Evolutionary conservation across 2,113 vertebrate genomes (phyloP).

Genomic region (Merops nubicus): DNA sequence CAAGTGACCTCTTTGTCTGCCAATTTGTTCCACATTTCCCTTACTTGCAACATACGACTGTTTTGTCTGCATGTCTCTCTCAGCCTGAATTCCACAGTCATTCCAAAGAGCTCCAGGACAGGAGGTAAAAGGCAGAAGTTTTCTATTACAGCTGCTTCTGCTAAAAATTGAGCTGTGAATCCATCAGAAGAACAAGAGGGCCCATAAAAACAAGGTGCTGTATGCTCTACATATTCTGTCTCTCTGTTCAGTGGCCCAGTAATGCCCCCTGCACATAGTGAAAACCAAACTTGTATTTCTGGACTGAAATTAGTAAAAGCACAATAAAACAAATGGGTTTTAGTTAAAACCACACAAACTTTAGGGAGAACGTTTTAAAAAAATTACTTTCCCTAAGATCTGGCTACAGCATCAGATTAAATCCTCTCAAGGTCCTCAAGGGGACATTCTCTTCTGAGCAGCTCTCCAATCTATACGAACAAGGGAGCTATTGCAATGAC

Average conservation of each 20-base stretch:
- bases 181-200: not conserved
- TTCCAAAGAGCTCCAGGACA: not conserved
- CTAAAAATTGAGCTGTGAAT: not conserved
- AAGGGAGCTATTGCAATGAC: not conserved
- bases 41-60: not conserved
- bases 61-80: rapidly evolving
- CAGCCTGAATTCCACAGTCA: not conserved
- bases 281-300: not conserved
- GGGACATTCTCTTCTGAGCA: not conserved
- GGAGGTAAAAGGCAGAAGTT: not conserved
- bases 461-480: not conserved
- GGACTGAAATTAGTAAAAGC: not conserved
- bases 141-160: not conserved
- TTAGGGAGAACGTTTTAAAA: not conserved
- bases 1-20: not conserved
- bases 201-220: not conserved
- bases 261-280: not conserved
- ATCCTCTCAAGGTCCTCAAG: not conserved
- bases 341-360: not conserved
- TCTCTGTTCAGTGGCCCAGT: not conserved
- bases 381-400: not conserved
- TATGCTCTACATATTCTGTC: not conserved
- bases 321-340: not conserved
- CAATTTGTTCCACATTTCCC: not conserved
- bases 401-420: not conserved